These are phyloP conservation scores for Elachura formosa DNA, from an alignment of 2,113 vertebrate species.

Conservation along the genomic window DNA sequence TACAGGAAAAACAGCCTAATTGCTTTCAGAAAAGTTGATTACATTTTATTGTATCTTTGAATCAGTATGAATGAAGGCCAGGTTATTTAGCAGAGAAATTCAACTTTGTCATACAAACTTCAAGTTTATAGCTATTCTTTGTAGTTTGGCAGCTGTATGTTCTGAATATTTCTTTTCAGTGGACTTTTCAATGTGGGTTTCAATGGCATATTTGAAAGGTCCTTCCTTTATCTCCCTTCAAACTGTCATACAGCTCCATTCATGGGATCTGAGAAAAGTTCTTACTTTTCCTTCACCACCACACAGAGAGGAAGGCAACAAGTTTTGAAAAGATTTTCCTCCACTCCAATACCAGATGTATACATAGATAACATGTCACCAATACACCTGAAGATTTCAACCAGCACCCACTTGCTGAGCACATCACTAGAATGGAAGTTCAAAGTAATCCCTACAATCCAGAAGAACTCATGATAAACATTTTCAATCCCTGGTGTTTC, in stretches of 20 bases:
- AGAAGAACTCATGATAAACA: neutral
- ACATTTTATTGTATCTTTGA: neutral
- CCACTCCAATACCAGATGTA: neutral
- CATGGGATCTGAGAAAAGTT: neutral
- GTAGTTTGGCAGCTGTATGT: neutral
- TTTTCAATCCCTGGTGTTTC: neutral
- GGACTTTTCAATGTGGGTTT: neutral
- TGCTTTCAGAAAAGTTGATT: neutral
- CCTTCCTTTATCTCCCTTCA: neutral
- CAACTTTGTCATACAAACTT: neutral
- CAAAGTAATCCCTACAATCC: neutral
- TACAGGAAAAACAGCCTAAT: neutral
- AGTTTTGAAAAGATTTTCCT: neutral
- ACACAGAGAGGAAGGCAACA: fast-evolving
- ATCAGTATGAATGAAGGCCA: neutral
- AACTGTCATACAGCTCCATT: neutral
- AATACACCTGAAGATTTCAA: neutral
- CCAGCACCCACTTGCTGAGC: neutral
- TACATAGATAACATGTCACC: neutral
- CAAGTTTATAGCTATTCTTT: neutral
- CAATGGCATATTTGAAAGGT: neutral
- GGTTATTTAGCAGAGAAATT: neutral
- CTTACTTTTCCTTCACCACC: neutral
- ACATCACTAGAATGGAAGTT: neutral
- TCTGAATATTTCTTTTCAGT: neutral